A percentile compares a stretch with the other conserved stretches of the same genome.
Evolutionary conservation across 2,113 vertebrate species (phyloP).

Genomic region (Crotalus viridis): DNA sequence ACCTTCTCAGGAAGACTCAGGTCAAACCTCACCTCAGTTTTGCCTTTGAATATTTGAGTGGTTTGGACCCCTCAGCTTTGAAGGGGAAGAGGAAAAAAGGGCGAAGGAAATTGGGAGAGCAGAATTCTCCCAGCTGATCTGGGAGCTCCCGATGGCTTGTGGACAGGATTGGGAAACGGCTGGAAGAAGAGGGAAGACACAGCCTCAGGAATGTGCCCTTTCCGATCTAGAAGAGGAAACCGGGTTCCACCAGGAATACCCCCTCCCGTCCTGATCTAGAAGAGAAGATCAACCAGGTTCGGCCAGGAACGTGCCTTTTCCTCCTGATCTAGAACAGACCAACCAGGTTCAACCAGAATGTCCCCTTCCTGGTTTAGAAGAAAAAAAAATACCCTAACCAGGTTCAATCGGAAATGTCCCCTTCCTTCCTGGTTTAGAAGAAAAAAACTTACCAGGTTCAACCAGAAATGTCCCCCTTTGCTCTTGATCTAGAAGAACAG

Average conservation of each 20-base stretch:
- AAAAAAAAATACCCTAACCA: not conserved
- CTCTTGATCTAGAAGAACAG: not conserved
- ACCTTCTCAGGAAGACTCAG: conserved; percentile 56
- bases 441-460: not conserved
- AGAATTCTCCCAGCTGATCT: conserved; percentile 37
- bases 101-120: conserved; percentile 25
- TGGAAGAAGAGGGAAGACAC: not conserved
- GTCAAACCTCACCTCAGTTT: conserved; percentile 63
- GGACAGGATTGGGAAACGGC: not conserved
- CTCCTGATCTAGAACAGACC: not conserved
- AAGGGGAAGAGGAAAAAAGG: conserved; percentile 56
- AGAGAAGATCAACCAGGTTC: not conserved
- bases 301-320: not conserved
- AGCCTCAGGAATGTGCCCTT: not conserved
- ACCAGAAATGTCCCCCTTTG: not conserved
- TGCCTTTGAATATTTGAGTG: conserved; percentile 84
- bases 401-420: too few relatives aligned
- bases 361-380: not conserved
- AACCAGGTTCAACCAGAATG: not conserved
- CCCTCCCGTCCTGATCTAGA: not conserved
- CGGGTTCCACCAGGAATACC: not conserved
- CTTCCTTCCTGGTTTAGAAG: too few relatives aligned
- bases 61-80: conserved; percentile 59
- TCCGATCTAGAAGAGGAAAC: not conserved
- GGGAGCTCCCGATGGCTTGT: not conserved